Base-by-base conservation (phyloP, 2,797 vertebrate species). In the Babyrousa celebensis region DNA sequence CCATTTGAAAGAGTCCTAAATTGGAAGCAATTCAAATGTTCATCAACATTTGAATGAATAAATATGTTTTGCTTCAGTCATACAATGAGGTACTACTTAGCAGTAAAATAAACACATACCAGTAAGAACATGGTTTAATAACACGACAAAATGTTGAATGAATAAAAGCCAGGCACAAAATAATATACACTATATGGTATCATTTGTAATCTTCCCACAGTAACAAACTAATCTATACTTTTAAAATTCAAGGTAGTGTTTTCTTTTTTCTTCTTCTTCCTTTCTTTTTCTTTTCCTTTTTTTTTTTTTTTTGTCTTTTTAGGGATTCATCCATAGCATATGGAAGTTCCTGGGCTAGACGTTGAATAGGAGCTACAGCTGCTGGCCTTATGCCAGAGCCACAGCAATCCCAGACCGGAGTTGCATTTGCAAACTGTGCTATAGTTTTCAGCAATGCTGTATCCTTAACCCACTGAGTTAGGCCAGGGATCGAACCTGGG, bases 71-170 rank as follows among this genome's bases (percentile, higher is more conserved):
- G 2, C 8, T 78, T 80, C 63, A 78, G 36, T 84, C 5, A 12
- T 79, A 29, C 16, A 72, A 17, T 85, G 43, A 94, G 77, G 25
- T 92, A 48, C 11, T 67, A 56, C 14, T 17, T 80, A 62, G 27
- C 58, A 67, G 6, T 85, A 60, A 68, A 36, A 67, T 85, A 96
- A 80, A 85, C 17, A 43, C 48, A 63, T 72, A 85, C 7, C 6
- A 85, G 5, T 85, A 80, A 68, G 9, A 89, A 20, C 23, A 25
- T 36, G 1, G 62, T 12, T 78, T 75, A 80, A 80, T 36, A 85
- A 68, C 5, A 85, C 43, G 62, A 43, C 25, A 85, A 95, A 89
- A 56, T 85, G 15, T 56, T 85, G 62, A 95, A 74, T 58, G 70
- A 92, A 60, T 54, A 83, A 91, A 87, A 84, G 18, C 23, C 65